These are phyloP conservation scores for Ictalurus furcatus DNA, from an alignment of 2,113 vertebrate species.

Conservation along the genomic window DNA sequence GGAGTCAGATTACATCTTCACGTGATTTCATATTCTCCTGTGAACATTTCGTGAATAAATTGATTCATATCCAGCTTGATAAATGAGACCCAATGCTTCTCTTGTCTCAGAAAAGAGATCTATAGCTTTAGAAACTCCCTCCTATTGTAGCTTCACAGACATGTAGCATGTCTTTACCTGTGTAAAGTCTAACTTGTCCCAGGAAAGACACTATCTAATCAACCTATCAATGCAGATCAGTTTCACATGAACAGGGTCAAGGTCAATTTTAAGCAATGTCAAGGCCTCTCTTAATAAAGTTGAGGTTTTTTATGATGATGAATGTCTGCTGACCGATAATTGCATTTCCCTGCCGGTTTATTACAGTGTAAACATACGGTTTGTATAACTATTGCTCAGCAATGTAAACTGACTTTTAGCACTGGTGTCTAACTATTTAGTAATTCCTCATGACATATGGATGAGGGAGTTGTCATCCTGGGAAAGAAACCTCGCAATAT, in stretches of 20 bases:
- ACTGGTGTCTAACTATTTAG: background rate
- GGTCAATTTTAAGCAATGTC: conserved; percentile 5
- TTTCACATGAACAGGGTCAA: background rate
- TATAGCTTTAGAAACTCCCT: background rate
- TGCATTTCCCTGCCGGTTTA: background rate
- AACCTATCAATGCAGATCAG: conserved; percentile 3
- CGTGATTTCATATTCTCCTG: too few relatives aligned
- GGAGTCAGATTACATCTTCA: too few relatives aligned
- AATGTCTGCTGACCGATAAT: background rate
- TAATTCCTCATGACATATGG: background rate
- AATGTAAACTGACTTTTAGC: background rate
- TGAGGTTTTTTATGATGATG: background rate
- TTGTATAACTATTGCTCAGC: background rate
- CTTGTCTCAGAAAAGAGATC: background rate
- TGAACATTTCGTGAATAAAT: too few relatives aligned
- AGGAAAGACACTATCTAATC: conserved; percentile 18
- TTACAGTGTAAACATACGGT: background rate
- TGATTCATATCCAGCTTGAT: background rate
- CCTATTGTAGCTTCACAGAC: background rate
- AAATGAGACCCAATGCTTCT: background rate
- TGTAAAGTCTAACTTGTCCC: background rate
- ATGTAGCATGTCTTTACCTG: background rate
- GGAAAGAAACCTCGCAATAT: too few relatives aligned
- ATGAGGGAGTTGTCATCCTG: background rate
- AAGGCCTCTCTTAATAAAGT: background rate